These are phyloP conservation scores for Agelas oroides DNA, from an alignment of 37 sponge, comb jelly and placozoan genomes.

Conservation along the genomic window DNA sequence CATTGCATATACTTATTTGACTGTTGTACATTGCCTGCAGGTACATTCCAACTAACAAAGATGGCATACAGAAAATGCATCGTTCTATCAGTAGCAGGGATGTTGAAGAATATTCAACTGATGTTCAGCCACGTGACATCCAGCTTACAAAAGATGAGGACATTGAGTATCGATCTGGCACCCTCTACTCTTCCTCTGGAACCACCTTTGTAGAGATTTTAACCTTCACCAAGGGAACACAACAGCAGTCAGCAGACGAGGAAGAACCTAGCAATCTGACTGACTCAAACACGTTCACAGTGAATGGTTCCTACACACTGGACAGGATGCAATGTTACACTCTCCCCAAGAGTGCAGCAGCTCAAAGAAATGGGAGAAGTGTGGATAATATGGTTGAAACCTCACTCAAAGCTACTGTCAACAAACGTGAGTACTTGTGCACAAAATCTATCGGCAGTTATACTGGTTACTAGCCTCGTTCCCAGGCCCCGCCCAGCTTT, in stretches of 20 bases:
- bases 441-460: no score
- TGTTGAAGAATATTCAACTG: not conserved
- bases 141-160: conserved; percentile 7
- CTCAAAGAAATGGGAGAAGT: not conserved
- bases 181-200: conserved; percentile 3
- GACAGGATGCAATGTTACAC: not conserved
- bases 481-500: no score
- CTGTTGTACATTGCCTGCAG: no score
- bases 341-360: not conserved
- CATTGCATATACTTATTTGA: no score
- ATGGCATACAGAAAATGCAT: not conserved
- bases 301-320: not conserved
- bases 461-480: no score
- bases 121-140: not conserved
- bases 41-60: no score
- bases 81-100: not conserved
- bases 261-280: not conserved
- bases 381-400: not conserved
- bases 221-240: no score
- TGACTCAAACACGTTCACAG: not conserved
- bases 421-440: conserved; percentile 5
- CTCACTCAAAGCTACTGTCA: not conserved
- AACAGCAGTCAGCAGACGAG: not conserved
- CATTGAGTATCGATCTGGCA: conserved; percentile 1
- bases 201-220: not conserved